phyloP scores from a whole-genome alignment of 2,797 vertebrate species.

The Nannoperca australis region DNA sequence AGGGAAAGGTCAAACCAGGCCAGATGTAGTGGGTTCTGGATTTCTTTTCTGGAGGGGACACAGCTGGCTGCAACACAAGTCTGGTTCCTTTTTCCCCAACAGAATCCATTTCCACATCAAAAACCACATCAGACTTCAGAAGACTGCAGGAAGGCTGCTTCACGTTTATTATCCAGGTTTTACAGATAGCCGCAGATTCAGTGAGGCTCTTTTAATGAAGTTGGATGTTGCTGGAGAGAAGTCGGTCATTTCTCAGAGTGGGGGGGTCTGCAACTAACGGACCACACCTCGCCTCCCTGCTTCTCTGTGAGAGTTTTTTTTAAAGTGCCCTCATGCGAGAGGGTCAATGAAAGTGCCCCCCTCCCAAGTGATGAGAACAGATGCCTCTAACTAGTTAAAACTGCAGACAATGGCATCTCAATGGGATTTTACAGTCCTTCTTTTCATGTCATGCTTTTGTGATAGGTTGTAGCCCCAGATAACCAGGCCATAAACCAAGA shows the following conservation, averaged over 20 bases:
- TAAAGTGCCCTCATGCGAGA: constrained; percentile 31
- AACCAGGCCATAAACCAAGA: constrained; percentile 68
- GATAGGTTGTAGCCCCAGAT: constrained; percentile 61
- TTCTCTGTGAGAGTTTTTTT: constrained; percentile 17
- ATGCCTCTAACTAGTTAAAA: constrained; percentile 34
- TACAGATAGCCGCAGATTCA: constrained; percentile 49
- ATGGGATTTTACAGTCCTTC: constrained; percentile 43
- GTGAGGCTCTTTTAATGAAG: constrained; percentile 41
- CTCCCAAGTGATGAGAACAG: constrained; percentile 22
- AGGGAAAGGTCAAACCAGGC: constrained; percentile 64
- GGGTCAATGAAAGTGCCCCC: constrained; percentile 57
- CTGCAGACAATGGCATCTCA: constrained; percentile 43
- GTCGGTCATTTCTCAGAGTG: constrained; percentile 25
- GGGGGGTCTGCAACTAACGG: constrained; percentile 28
- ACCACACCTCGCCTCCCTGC: constrained; percentile 35
- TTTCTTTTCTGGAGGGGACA: constrained; percentile 49
- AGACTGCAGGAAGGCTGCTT: constrained; percentile 33
- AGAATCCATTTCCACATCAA: constrained; percentile 73
- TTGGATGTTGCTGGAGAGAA: constrained; percentile 26
- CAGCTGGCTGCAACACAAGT: constrained; percentile 68
- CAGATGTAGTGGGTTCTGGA: constrained; percentile 73
- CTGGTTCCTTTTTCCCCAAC: constrained; percentile 52
- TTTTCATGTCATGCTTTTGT: constrained; percentile 61
- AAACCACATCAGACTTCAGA: constrained; percentile 75
- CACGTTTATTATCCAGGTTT: constrained; percentile 54